These are phyloP conservation scores for Trichonephila clavipes DNA, from an alignment of 1,140 invertebrate species.

Conservation along the genomic window DNA sequence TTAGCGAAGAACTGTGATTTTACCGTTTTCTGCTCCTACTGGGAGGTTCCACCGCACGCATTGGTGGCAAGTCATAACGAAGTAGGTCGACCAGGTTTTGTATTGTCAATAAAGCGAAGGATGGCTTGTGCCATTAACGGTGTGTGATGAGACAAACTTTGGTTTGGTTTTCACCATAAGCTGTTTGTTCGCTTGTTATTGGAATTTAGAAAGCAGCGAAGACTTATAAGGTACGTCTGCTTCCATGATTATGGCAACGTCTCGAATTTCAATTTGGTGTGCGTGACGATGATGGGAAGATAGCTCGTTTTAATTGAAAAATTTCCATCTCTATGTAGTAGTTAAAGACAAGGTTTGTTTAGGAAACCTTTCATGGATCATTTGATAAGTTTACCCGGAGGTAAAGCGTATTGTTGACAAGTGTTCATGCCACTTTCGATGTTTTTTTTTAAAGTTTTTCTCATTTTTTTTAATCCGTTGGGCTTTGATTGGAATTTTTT, in stretches of 20 bases:
- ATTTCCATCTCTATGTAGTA: neutral
- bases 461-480: no score
- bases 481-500: no score
- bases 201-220: neutral
- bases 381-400: neutral
- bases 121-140: neutral
- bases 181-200: constrained; percentile 10
- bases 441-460: no score
- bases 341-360: neutral
- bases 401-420: neutral
- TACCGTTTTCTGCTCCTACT: neutral
- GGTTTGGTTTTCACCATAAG: neutral
- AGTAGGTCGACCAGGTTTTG: constrained; percentile 34
- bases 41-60: neutral
- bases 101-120: constrained; percentile 6
- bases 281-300: neutral
- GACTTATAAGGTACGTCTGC: neutral
- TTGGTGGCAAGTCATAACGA: neutral
- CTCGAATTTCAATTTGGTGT: constrained; percentile 14
- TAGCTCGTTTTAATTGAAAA: neutral
- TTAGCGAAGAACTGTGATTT: neutral
- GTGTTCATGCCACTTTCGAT: neutral
- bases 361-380: neutral
- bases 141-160: constrained; percentile 5
- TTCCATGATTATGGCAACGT: neutral